A percentile compares a stretch with the other conserved stretches of the same genome.
phyloP scores from a whole-genome alignment of 2,888 invertebrate species.

The Sceliomorpha sp. region DNA sequence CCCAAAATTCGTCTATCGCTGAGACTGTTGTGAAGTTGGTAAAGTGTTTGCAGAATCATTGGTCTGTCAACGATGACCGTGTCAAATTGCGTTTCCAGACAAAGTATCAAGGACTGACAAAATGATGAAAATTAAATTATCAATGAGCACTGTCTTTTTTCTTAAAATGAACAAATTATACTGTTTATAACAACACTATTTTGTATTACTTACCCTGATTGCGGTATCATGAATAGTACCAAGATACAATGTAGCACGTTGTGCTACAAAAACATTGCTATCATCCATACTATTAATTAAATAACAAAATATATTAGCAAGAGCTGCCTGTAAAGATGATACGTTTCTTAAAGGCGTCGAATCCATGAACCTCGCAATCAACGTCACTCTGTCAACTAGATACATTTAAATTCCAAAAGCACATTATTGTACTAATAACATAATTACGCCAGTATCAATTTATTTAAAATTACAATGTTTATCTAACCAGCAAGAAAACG shows the following conservation, averaged over 20 bases:
- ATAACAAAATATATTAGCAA: slow-evolving; percentile 98
- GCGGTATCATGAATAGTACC: slow-evolving; percentile 96
- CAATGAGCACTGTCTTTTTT: background rate
- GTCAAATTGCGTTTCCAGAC: slow-evolving; percentile 99
- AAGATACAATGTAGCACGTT: slow-evolving; percentile 93
- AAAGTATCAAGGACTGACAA: slow-evolving; percentile 90
- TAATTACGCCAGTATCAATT: background rate
- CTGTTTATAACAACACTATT: no score
- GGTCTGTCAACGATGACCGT: slow-evolving; percentile 97
- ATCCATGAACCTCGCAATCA: slow-evolving; percentile 96
- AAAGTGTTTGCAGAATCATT: slow-evolving; percentile 96
- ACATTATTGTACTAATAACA: background rate
- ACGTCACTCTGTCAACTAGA: slow-evolving; percentile 93
- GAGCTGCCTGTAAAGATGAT: slow-evolving; percentile 91
- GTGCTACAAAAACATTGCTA: slow-evolving; percentile 95
- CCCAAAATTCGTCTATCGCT: slow-evolving; percentile 93
- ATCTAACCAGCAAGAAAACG: slow-evolving; percentile 91
- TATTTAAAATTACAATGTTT: background rate
- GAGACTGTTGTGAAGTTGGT: slow-evolving; percentile 95
- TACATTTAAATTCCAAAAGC: slow-evolving; percentile 12
- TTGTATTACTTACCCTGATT: slow-evolving; percentile 85
- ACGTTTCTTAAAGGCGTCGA: slow-evolving; percentile 92
- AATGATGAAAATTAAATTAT: slow-evolving; percentile 25
- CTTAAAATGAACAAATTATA: background rate
- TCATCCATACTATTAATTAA: slow-evolving; percentile 98